Conservation (phyloP, 2,888 invertebrate species). For the Thymelicus sylvestris region DNA sequence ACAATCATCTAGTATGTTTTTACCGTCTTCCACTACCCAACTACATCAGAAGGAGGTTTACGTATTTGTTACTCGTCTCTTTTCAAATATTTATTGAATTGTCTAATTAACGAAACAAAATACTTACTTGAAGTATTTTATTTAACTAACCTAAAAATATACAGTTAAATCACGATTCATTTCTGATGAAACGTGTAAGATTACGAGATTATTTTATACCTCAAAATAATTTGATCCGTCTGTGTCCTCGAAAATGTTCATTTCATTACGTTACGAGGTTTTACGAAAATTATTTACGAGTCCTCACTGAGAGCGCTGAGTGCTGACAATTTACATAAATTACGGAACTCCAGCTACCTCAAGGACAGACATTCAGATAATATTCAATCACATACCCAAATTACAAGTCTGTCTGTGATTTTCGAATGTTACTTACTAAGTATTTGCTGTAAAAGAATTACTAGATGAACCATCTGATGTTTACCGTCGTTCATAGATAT, state of each 20-base stretch:
- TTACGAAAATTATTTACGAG: slow-evolving; percentile 73
- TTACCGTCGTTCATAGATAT: too few species aligned
- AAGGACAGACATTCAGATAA: slow-evolving; percentile 54
- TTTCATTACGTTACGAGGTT: slow-evolving; percentile 63
- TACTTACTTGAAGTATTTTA: background rate
- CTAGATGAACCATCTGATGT: too few species aligned
- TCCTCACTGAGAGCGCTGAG: slow-evolving; percentile 54
- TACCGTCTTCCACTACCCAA: too few species aligned
- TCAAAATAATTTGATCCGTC: slow-evolving; percentile 39
- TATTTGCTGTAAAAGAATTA: background rate
- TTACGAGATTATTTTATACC: slow-evolving; percentile 13
- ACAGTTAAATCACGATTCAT: background rate
- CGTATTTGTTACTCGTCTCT: too few species aligned
- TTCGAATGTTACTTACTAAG: background rate
- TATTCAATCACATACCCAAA: slow-evolving; percentile 20
- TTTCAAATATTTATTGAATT: background rate
- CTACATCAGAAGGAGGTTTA: background rate
- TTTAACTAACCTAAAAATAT: background rate
- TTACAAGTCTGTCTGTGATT: slow-evolving; percentile 8
- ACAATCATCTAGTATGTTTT: too few species aligned
- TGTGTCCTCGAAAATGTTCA: slow-evolving; percentile 47
- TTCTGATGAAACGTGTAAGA: background rate
- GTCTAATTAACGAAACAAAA: background rate
- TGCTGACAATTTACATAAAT: slow-evolving; percentile 75
- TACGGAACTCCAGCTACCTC: slow-evolving; percentile 63